Evolutionary conservation across 2,888 invertebrate species (phyloP).

Genomic region (Gonocerus acuteangulatus): DNA sequence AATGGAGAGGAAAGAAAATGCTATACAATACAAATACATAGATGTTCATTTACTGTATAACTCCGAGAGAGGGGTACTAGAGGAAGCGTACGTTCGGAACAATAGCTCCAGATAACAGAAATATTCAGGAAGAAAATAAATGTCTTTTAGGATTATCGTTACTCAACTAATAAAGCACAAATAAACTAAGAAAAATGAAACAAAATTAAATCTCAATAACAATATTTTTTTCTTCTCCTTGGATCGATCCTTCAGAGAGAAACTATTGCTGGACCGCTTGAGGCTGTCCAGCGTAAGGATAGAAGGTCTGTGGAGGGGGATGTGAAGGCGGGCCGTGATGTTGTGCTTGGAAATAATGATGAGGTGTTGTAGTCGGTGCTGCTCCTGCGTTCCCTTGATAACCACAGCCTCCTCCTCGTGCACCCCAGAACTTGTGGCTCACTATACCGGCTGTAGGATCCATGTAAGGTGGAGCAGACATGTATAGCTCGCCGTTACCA

Average conservation of each 20-base stretch:
- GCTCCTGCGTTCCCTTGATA: slow-evolving; percentile 50
- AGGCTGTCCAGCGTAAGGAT: slow-evolving; percentile 29
- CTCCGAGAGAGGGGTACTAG: too few relatives aligned
- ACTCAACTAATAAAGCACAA: background rate
- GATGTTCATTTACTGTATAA: too few relatives aligned
- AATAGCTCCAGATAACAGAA: too few relatives aligned
- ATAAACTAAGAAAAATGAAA: background rate
- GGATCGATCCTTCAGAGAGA: background rate
- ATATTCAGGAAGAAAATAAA: too few relatives aligned
- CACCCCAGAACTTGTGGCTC: slow-evolving; percentile 69
- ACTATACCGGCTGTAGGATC: slow-evolving; percentile 42
- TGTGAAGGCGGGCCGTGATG: slow-evolving; percentile 53
- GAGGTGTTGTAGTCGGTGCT: background rate
- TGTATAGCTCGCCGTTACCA: slow-evolving; percentile 10
- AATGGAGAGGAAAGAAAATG: too few relatives aligned
- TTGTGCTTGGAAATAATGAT: slow-evolving; percentile 1
- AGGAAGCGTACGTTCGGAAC: too few relatives aligned
- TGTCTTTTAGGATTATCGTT: too few relatives aligned
- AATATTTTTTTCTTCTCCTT: slow-evolving; percentile 11
- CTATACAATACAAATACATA: too few relatives aligned
- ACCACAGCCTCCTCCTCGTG: slow-evolving; percentile 54
- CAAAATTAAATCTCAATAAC: background rate
- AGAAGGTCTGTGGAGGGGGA: slow-evolving; percentile 46
- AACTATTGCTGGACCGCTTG: slow-evolving; percentile 59
- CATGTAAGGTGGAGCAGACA: slow-evolving; percentile 13